Percentiles rank a stretch among this genome's conserved stretches.
Conservation (phyloP, 2,113 vertebrate species). For the Nannobrachium achirus region DNA sequence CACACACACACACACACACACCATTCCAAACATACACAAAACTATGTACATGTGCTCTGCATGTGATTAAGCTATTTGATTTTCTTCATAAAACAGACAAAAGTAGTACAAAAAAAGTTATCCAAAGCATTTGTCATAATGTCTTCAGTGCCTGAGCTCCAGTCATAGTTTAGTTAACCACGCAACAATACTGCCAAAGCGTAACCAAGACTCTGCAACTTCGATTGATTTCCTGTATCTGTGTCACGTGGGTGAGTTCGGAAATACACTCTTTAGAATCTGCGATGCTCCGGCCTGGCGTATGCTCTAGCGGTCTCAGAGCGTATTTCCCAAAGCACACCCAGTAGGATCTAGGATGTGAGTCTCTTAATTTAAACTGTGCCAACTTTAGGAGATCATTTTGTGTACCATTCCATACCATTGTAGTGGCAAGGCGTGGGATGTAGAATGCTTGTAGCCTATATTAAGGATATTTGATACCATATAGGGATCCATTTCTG, state of each 20-base stretch:
- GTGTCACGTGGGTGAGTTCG: too few species aligned
- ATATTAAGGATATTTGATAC: slow-evolving; percentile 18
- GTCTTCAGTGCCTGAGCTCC: slow-evolving; percentile 61
- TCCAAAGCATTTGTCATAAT: slow-evolving; percentile 41
- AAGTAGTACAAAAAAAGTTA: slow-evolving; percentile 57
- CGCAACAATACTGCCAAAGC: too few species aligned
- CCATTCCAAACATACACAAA: slow-evolving; percentile 65
- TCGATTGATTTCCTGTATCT: too few species aligned
- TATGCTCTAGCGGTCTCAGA: too few species aligned
- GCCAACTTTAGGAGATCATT: too few species aligned
- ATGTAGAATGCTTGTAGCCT: too few species aligned
- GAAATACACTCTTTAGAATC: slow-evolving; percentile 21
- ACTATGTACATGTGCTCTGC: slow-evolving; percentile 75
- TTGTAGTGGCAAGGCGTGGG: too few species aligned
- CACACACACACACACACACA: slow-evolving; percentile 57
- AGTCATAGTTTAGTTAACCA: background rate
- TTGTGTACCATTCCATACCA: too few species aligned
- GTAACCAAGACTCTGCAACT: too few species aligned
- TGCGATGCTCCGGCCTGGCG: slow-evolving; percentile 27
- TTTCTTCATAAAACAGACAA: slow-evolving; percentile 52
- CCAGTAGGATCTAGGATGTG: too few species aligned
- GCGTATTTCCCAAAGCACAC: too few species aligned
- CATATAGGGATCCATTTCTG: slow-evolving; percentile 28
- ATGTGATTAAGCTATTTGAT: slow-evolving; percentile 34
- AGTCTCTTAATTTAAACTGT: too few species aligned